Evolutionary conservation across 2,888 invertebrate genomes (phyloP).

Genomic region (Metopia argyrocephala): DNA sequence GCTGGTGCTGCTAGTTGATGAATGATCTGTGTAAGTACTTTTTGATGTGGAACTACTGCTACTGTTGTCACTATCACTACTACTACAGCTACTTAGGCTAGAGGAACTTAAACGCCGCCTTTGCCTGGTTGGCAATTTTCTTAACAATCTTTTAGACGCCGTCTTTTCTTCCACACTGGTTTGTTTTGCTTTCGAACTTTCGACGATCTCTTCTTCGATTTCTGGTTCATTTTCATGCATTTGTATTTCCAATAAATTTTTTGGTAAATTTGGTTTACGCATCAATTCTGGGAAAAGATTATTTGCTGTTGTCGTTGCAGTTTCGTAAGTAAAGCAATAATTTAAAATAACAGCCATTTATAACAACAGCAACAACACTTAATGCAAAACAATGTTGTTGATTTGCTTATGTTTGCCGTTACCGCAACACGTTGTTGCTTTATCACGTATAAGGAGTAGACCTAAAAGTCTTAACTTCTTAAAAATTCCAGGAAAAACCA

Average conservation of each 20-base stretch:
- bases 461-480: conserved; percentile 9
- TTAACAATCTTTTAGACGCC: background rate
- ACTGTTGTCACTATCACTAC: conserved; percentile 38
- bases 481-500: conserved; percentile 40
- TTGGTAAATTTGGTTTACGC: conserved; percentile 19
- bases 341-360: conserved; percentile 51
- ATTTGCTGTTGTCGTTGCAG: conserved; percentile 15
- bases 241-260: conserved; percentile 12
- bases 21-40: conserved; percentile 33
- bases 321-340: conserved; percentile 29
- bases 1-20: conserved; percentile 19
- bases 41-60: conserved; percentile 40
- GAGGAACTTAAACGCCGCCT: conserved; percentile 56
- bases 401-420: background rate
- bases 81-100: conserved; percentile 45
- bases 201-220: conserved; percentile 8
- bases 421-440: conserved; percentile 8
- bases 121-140: conserved; percentile 25
- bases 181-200: conserved; percentile 31
- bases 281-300: conserved; percentile 32
- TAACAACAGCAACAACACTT: conserved; percentile 10
- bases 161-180: conserved; percentile 53
- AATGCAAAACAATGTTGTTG: background rate
- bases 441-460: background rate
- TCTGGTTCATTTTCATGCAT: conserved; percentile 42